A percentile compares a stretch with the other conserved stretches of the same genome.
Evolutionary conservation across 2,113 vertebrate species (phyloP).

Genomic region (Sinocyclocheilus anophthalmus): DNA sequence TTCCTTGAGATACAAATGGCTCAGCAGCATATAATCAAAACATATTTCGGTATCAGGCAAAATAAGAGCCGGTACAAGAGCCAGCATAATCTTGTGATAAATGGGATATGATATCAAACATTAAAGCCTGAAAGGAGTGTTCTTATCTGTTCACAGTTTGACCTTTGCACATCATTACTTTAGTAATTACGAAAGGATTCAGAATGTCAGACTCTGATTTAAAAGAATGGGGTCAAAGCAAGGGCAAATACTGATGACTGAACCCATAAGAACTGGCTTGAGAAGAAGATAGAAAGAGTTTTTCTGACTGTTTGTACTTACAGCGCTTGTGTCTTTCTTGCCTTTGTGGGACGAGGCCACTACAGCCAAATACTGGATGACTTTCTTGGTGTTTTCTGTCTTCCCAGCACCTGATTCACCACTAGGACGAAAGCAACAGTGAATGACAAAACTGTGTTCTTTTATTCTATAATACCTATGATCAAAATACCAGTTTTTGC

Average conservation of each 20-base stretch:
- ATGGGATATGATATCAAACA: background rate
- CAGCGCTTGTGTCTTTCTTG: constrained; percentile 85
- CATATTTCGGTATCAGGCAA: background rate
- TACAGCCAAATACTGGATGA: constrained; percentile 96
- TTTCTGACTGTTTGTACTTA: constrained; percentile 68
- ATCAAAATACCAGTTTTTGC: background rate
- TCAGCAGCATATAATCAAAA: constrained; percentile 3
- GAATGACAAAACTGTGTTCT: background rate
- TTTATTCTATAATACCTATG: background rate
- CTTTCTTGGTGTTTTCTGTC: constrained; percentile 98
- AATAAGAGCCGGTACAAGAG: background rate
- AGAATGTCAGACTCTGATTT: constrained; percentile 4
- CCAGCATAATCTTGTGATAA: background rate
- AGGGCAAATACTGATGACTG: background rate
- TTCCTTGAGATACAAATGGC: background rate
- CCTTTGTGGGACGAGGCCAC: constrained; percentile 94
- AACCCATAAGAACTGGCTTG: background rate
- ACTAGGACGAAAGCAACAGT: constrained; percentile 67
- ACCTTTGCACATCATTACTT: background rate
- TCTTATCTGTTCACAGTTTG: background rate
- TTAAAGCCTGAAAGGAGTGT: background rate
- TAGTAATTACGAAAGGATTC: background rate
- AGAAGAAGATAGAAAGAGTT: background rate
- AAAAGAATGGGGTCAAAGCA: constrained; percentile 10
- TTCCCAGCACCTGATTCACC: constrained; percentile 98